These are phyloP conservation scores for Cosmorhoe ocellata DNA, from an alignment of 2,888 invertebrate species.

Conservation along the genomic window DNA sequence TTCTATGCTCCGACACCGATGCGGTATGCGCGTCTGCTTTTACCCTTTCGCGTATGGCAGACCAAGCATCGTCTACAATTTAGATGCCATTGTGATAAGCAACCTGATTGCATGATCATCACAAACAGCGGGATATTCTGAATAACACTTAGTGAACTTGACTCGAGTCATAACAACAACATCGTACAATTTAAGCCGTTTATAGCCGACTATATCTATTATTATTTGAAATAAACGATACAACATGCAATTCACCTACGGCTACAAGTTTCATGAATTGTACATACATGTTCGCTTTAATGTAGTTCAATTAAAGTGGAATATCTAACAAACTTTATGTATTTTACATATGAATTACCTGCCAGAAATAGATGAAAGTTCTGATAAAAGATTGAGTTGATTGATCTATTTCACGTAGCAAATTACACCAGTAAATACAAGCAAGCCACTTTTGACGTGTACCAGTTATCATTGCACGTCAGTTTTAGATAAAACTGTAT, in stretches of 20 bases:
- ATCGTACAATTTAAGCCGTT: conserved; percentile 26
- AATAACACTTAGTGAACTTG: conserved; percentile 33
- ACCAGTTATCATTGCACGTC: conserved; percentile 32
- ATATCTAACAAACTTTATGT: not conserved
- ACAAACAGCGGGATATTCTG: conserved; percentile 42
- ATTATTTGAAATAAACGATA: conserved; percentile 28
- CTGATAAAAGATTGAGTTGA: conserved; percentile 13
- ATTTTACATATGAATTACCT: conserved; percentile 2
- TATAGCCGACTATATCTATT: conserved; percentile 26
- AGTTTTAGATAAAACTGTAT: conserved; percentile 40
- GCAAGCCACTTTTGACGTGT: conserved; percentile 16
- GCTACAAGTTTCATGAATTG: conserved; percentile 11
- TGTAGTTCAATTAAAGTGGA: not conserved
- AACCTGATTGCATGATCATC: conserved; percentile 53
- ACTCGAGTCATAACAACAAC: conserved; percentile 25
- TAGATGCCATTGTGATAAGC: conserved; percentile 62
- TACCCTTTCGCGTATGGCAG: conserved; percentile 66
- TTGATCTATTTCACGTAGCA: conserved; percentile 21
- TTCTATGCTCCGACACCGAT: conserved; percentile 61
- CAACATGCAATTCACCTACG: conserved; percentile 27
- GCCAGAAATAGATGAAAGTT: conserved; percentile 17
- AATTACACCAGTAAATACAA: conserved; percentile 13
- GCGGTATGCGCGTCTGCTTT: conserved; percentile 63
- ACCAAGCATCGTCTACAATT: conserved; percentile 40
- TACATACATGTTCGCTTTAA: conserved; percentile 1